A percentile compares a stretch with the other conserved stretches of the same genome.
Conservation (phyloP, 2,888 invertebrate genomes). For the Sarcophaga caerulescens region DNA sequence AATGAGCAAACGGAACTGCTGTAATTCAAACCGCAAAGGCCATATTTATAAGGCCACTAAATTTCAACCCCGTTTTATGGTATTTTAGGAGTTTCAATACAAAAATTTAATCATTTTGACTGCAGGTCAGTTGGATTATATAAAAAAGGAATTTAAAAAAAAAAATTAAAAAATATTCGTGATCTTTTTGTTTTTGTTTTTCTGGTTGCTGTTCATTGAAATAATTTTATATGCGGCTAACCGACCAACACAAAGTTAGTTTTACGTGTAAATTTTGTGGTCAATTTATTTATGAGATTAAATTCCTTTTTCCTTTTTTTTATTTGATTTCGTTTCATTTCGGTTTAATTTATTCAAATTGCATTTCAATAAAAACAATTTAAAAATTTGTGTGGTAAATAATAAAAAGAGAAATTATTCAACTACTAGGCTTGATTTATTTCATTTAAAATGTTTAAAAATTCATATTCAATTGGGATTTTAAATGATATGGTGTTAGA, state of each 20-base stretch:
- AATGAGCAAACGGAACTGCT: not conserved
- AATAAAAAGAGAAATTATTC: too few relatives aligned
- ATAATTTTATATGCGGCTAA: slow-evolving; percentile 55
- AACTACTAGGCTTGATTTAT: not conserved
- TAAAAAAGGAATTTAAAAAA: slow-evolving; percentile 43
- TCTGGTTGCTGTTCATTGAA: slow-evolving; percentile 28
- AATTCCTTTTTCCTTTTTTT: not conserved
- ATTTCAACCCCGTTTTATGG: not conserved
- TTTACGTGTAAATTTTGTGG: slow-evolving; percentile 60
- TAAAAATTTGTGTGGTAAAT: not conserved
- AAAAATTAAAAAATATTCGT: slow-evolving; percentile 54
- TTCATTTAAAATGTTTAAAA: not conserved
- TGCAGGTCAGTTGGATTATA: slow-evolving; percentile 62
- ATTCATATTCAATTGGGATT: not conserved
- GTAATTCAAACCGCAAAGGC: slow-evolving; percentile 55
- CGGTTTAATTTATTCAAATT: not conserved
- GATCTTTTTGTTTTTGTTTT: slow-evolving; percentile 22
- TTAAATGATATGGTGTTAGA: not conserved
- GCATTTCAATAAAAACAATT: not conserved
- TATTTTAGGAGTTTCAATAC: not conserved
- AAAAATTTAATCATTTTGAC: not conserved
- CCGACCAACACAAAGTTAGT: slow-evolving; percentile 52
- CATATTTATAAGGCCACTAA: slow-evolving; percentile 70
- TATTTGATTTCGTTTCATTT: not conserved
- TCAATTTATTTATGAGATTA: slow-evolving; percentile 59